These are phyloP conservation scores for Lemur catta DNA, from an alignment of 2,797 vertebrate genomes.

Conservation along the genomic window DNA sequence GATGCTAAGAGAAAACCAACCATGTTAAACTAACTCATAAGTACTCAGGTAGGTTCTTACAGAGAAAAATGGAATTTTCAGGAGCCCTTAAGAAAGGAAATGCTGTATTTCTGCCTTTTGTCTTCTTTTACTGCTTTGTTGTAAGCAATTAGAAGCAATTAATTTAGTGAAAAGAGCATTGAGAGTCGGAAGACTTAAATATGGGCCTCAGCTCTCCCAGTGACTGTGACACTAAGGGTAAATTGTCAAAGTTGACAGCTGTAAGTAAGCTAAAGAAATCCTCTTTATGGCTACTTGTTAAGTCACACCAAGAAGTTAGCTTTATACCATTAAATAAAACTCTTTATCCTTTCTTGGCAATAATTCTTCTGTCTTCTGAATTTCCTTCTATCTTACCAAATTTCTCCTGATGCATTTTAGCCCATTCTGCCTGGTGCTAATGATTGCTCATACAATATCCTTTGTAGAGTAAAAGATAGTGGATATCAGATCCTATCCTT, in stretches of 20 bases:
- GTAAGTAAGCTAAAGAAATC: constrained; percentile 32
- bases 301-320: constrained; percentile 1
- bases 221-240: background rate
- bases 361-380: background rate
- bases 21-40: background rate
- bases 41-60: background rate
- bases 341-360: constrained; percentile 31
- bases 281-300: constrained; percentile 36
- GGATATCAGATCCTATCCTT: background rate
- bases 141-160: constrained; percentile 52
- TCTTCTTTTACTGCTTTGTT: constrained; percentile 38
- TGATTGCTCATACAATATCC: background rate
- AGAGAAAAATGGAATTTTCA: constrained; percentile 16
- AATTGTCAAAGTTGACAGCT: constrained; percentile 46
- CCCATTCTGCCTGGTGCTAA: background rate
- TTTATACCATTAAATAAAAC: constrained; percentile 24
- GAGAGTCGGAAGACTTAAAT: constrained; percentile 30
- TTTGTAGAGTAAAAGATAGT: background rate
- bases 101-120: constrained; percentile 37
- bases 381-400: background rate
- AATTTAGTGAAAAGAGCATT: constrained; percentile 35
- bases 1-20: background rate
- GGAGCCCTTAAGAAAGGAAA: background rate
- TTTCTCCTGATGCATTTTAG: background rate
- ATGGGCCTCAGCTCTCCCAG: background rate